A percentile compares a stretch with the other conserved stretches of the same genome.
Evolutionary conservation across 2,113 vertebrate species (phyloP).

Genomic region (Recurvirostra avosetta): DNA sequence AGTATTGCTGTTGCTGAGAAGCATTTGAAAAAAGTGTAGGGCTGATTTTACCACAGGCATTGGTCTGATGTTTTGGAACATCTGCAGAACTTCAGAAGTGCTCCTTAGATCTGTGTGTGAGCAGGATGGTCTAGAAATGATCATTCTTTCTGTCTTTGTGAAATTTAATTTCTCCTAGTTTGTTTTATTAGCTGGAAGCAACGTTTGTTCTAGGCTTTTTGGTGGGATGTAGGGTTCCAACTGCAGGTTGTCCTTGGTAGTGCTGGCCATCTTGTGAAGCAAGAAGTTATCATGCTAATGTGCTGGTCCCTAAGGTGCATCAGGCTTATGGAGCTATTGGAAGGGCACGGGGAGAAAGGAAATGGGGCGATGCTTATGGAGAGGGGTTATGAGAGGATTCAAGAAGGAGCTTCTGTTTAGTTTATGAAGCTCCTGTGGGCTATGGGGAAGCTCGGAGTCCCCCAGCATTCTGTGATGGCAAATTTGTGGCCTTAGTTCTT

Average conservation of each 20-base stretch:
- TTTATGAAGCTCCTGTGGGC: background rate
- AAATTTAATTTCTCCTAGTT: background rate
- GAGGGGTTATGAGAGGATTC: background rate
- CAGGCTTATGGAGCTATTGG: background rate
- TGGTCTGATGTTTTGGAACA: background rate
- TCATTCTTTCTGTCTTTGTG: background rate
- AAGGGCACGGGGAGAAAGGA: background rate
- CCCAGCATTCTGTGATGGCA: background rate
- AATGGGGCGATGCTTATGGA: background rate
- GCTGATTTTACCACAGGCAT: background rate
- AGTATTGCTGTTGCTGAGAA: background rate
- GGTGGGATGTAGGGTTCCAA: background rate
- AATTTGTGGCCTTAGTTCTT: background rate
- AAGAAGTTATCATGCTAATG: fast-evolving
- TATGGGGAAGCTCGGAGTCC: background rate
- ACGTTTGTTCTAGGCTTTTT: background rate
- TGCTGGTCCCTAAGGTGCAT: background rate
- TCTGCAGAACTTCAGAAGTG: background rate
- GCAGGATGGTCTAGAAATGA: background rate
- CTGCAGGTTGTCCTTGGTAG: background rate
- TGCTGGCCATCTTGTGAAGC: background rate
- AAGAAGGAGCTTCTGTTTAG: background rate
- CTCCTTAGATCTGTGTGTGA: background rate
- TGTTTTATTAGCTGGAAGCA: background rate
- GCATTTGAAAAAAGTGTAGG: background rate